Base-by-base conservation (phyloP, 2,113 vertebrate species). In the Indicator indicator region DNA sequence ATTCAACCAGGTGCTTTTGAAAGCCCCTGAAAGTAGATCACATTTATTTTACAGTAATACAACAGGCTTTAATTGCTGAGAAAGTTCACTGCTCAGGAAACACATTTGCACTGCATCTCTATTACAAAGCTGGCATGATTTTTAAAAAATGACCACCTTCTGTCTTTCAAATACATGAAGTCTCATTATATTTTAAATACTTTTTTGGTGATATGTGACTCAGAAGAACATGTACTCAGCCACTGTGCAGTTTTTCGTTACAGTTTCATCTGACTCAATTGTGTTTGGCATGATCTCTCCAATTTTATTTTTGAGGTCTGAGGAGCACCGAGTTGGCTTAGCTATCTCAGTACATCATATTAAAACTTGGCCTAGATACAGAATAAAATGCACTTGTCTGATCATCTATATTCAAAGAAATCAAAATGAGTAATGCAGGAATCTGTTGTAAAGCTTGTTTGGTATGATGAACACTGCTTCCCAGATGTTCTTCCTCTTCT, bases 251-350 rank as follows among this genome's bases (percentile, higher is more conserved):
- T 73, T 93, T 93, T 91, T 91, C 77, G 7, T 89, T 96, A 81
- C 73, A 88, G 67, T 60, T 94, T 85, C 42, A 48, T 89, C 83
- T 86, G 84, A 90, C 67, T 96, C 69, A 82, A 50, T 68, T 68
- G 63, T 18, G n/a, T 81, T 94, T 26, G 26, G 73, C 62, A 63
- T 76, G 64, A 74, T 72, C 96, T 95, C 60, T 63, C 32, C 42
- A 67, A 83, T 89, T 93, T 83, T 89, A 48, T 96, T 95, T 95
- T 64, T 7, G 48, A 93, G 90, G 74, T 94, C 93, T 95, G 83
- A 93, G 64, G 88, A 96, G 81, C 82, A 94, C 89, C 88, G 92
- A 96, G 71, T 71, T 94, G 96, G 10, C 33, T 80, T 94, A 96
- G 12, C 33, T 80, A 30, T 60, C 70, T 71, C 52, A 77, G 73